Evolutionary conservation across 2,888 invertebrate species (phyloP).

Genomic region (Fabriciana adippe): DNA sequence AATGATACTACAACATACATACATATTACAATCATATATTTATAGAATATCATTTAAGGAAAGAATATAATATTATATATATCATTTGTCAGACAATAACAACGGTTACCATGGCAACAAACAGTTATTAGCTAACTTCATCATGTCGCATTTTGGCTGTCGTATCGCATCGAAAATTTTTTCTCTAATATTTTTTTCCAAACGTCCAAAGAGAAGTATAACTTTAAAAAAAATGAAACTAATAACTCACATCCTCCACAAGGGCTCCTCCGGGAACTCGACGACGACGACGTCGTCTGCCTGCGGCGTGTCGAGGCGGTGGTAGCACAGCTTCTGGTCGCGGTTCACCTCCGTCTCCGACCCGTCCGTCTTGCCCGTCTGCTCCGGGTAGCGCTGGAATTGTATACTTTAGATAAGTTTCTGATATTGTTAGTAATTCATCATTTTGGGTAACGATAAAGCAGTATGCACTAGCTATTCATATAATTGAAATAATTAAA

Average conservation of each 20-base stretch:
- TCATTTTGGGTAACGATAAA: neutral
- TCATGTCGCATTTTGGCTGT: no score
- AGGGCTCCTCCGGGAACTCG: conserved; percentile 94
- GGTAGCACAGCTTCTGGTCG: conserved; percentile 97
- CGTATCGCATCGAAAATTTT: no score
- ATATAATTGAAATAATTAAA: no score
- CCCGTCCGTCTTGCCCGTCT: conserved; percentile 93
- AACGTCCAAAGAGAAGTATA: neutral
- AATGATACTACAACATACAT: no score
- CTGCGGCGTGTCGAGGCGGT: conserved; percentile 92
- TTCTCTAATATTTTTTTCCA: no score
- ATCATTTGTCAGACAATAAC: no score
- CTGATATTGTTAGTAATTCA: neutral
- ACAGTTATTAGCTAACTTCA: no score
- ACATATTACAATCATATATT: no score
- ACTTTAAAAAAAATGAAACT: neutral
- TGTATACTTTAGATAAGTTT: no score
- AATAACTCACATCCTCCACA: conserved; percentile 92
- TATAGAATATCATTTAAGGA: no score
- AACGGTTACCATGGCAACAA: no score
- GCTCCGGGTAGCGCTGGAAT: conserved; percentile 89
- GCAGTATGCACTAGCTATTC: neutral
- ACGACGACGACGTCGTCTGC: conserved; percentile 92
- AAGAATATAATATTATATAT: no score
- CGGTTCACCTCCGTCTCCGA: conserved; percentile 93